Evolutionary conservation across 1,140 invertebrate species (phyloP), one percentile per base, ranked within the genome.

Genomic region (Leptopilina boulardi): DNA sequence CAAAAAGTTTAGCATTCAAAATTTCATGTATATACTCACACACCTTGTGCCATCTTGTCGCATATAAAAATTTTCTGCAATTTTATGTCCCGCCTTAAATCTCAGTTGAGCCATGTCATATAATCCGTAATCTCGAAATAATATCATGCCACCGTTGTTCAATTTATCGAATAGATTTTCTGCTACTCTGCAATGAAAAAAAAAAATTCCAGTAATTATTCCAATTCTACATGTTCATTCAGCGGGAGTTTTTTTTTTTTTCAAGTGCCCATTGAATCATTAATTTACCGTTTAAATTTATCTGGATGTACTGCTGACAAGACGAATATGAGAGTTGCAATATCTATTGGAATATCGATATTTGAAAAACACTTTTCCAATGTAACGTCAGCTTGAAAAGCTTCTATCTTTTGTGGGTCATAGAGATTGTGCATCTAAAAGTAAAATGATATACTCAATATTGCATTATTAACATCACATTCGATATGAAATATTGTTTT

Each of bases 91-190:
- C 3, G 96, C 93, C 80, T 97, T 95, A 89, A 99, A 99, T 71
- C 98, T 91, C 2, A 99, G 85, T 89, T 99, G 98, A 2, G 99
- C 97, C 95, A 99, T 97, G 90, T 99, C 99, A 87, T 99, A 98
- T n/a, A 98, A 89, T 0, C 98, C 99, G 91, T 99, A 99, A 92
- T 99, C 99, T 83, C 99, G 91, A 83, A 99, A 97, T 4, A 99
- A 89, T 3, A 99, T 86, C 42, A 96, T 86, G 15, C 98, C 98
- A 19, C 95, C 97, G 0, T 94, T 95, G 79, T 94, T 94, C 0
- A 99, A 89, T 8, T 96, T 89, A 77, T 92, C 87, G 81, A 90
- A 94, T 3, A 98, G 87, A 90, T 96, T 97, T 66, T 89, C 84
- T 0, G 97, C 87, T 10, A 95, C 95, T 44, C 88, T 88, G 74